Conservation (phyloP, 1,140 invertebrate species). For the Drosophila funebris region DNA sequence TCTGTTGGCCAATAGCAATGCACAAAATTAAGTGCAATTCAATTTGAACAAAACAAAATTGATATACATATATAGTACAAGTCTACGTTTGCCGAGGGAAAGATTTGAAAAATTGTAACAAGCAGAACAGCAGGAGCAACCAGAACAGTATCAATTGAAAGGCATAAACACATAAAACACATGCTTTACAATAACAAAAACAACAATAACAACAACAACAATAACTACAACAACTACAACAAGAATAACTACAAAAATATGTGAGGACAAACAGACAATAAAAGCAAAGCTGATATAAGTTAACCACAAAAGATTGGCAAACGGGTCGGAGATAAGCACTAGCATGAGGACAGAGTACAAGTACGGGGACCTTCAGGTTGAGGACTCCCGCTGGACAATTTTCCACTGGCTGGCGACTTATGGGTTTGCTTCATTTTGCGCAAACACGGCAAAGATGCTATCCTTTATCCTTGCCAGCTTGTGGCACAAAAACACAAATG, state of each 20-base stretch:
- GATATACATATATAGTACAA: not conserved
- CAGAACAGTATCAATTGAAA: not conserved
- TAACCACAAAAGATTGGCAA: slow-evolving; percentile 60
- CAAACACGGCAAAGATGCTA: slow-evolving; percentile 76
- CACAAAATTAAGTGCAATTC: slow-evolving; percentile 71
- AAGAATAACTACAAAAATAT: not conserved
- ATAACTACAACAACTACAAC: slow-evolving; percentile 37
- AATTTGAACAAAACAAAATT: slow-evolving; percentile 56
- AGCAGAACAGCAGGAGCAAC: not conserved
- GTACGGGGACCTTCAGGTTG: not conserved
- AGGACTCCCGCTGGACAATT: slow-evolving; percentile 53
- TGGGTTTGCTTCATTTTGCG: slow-evolving; percentile 68
- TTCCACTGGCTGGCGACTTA: slow-evolving; percentile 42
- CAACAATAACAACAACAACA: slow-evolving; percentile 43
- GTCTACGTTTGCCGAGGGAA: too few relatives aligned
- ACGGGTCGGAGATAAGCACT: slow-evolving; percentile 30
- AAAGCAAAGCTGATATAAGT: slow-evolving; percentile 60
- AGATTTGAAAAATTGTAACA: slow-evolving; percentile 11
- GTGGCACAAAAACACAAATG: not conserved
- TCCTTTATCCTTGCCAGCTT: slow-evolving; percentile 54
- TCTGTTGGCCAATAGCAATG: slow-evolving; percentile 23
- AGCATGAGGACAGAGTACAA: not conserved
- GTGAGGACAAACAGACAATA: slow-evolving; percentile 20
- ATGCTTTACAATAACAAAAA: slow-evolving; percentile 62
- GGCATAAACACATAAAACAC: slow-evolving; percentile 50